Base-by-base conservation (phyloP, 2,113 vertebrate species). In the Mesocricetus auratus region DNA sequence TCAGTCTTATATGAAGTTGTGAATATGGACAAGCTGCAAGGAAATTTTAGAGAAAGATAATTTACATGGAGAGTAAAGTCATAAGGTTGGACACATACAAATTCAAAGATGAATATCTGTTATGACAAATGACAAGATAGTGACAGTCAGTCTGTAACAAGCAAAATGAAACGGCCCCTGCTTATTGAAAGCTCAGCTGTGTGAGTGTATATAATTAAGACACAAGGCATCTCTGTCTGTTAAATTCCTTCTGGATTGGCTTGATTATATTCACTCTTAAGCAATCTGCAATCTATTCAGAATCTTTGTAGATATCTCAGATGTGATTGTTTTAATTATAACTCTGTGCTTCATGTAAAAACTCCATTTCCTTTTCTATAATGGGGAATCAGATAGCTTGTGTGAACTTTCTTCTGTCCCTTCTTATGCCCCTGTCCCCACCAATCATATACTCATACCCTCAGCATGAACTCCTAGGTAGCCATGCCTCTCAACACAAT, bases 251-350 rank as follows among this genome's bases (percentile, higher is more conserved):
- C 29, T 89, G 62, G 74, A 94, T 97, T 95, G 95, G 56, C 71
- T 94, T 97, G 92, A 98, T 96, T 97, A 94, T 90, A 77, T 94
- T 97, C 92, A 69, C 64, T 64, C 91, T 96, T 89, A 95, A 95
- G 94, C 93, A 97, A 97, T 97, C 93, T 97, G 68, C 71, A 96
- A 91, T 92, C 92, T 96, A 96, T 92, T 97, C 92, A 96, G 77
- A 96, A 92, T 96, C 90, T 82, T 96, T 97, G 93, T 82, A 90
- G 90, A 95, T 73, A 92, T 89, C 39, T 92, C 71, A 64, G 62
- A 90, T 96, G 89, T 97, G 75, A 97, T 97, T 97, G 94, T 95
- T 97, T 93, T 97, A 97, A 97, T 97, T 97, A 94, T 69, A 95
- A 92, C 93, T 95, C 53, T 91, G n/a, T 39, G 33, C 24, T 86